Evolutionary conservation across 1,140 invertebrate genomes (phyloP), one percentile per base, ranked within the genome.

Genomic region (Drosophila pachea): DNA sequence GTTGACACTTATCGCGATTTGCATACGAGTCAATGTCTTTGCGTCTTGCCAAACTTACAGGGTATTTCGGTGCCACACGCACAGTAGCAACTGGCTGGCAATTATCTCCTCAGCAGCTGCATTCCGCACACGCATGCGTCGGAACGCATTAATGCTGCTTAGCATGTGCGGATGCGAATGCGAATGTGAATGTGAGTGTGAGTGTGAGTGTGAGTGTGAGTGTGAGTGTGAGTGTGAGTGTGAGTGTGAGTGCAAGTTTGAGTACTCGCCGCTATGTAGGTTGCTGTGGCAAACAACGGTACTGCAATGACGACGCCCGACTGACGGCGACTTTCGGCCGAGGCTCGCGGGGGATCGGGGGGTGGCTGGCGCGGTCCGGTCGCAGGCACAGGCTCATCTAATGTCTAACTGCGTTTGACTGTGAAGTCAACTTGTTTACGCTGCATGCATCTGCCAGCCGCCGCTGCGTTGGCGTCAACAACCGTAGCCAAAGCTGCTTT

Each of bases 261-360:
- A 67, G 56, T 64, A 42, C 52, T 53, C 56, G 68, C 56, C 54
- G 55, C 71, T 73, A 76, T 79, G 69, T 84, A 79, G 79, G 79
- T 84, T 84, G 79, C 76, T 84, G 79, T 86, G 79, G 81, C 79
- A 84, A 84, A 29, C 81, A 84, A 84, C 79, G 79, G 79, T 79
- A 84, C 73, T 61, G 32, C 47, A 67, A 63, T 22, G 22, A 22
- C 22, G 22, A 22, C 22, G 22, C 22, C 52, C 52, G 54, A 66
- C 16, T 62, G 49, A 42, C 60, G 60, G 47, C 68, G 62, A 36
- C 58, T 66, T 70, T 70, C 35, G 68, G 62, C 47, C 29, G 42
- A 52, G 11, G 52, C 54, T 52, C 65, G 5, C 12, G 35, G 12
- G 4, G 8, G 22, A 4, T 29, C 4, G 40, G 4, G 5, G 12